Conservation (phyloP, 2,797 vertebrate genomes). For the Hirundo rustica region DNA sequence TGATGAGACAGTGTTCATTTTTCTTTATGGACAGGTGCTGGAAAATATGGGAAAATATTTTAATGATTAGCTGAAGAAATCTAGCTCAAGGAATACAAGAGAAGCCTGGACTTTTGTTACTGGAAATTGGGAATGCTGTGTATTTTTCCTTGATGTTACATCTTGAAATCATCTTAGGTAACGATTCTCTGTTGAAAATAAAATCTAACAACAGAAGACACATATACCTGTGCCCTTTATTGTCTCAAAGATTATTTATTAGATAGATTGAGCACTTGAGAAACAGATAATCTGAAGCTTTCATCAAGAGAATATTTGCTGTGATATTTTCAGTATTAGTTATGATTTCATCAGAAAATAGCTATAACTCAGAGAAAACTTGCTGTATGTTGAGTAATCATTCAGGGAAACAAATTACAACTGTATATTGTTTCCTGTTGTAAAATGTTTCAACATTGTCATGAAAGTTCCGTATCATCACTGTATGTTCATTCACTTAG, state of each 20-base stretch:
- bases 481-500: neutral
- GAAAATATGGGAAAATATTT: neutral
- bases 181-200: neutral
- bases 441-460: slow-evolving; percentile 44
- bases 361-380: slow-evolving; percentile 1
- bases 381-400: slow-evolving; percentile 16
- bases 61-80: neutral
- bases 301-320: neutral
- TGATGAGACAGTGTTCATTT: neutral
- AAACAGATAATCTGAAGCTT: neutral
- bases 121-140: neutral
- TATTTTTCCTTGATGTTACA: neutral
- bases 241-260: neutral
- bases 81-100: neutral
- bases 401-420: neutral
- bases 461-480: slow-evolving; percentile 39
- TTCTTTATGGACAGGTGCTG: neutral
- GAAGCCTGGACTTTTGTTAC: neutral
- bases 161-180: neutral
- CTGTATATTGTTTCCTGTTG: neutral
- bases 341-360: neutral
- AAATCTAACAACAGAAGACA: neutral
- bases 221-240: neutral
- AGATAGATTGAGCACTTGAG: neutral
- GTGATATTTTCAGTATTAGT: neutral